Percentiles rank a stretch among this genome's conserved stretches.
Evolutionary conservation across 2,113 vertebrate species (phyloP).

Genomic region (Gasterosteus aculeatus): DNA sequence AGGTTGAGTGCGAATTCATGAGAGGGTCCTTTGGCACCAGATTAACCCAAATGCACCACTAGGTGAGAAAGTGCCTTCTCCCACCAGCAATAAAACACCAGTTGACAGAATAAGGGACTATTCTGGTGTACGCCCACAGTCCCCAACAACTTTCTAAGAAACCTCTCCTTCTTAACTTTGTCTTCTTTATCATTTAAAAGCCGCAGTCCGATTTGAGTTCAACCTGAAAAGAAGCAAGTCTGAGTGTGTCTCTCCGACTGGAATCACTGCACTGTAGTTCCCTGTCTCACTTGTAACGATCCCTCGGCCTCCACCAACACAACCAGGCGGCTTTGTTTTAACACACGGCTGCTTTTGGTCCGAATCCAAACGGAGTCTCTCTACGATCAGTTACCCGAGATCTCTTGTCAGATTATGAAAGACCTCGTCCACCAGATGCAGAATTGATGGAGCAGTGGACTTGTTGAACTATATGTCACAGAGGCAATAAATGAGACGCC

Average conservation of each 20-base stretch:
- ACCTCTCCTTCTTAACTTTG: background rate
- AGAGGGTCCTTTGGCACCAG: background rate
- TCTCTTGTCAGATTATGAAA: constrained; percentile 5
- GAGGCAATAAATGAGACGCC: background rate
- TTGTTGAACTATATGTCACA: background rate
- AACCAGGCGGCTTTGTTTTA: background rate
- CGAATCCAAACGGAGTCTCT: background rate
- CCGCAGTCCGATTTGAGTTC: background rate
- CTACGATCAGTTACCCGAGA: background rate
- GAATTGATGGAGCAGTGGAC: background rate
- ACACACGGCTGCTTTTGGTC: background rate
- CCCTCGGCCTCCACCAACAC: too few relatives aligned
- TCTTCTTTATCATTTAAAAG: background rate
- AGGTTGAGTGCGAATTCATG: background rate
- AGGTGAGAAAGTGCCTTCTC: background rate
- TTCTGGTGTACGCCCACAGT: background rate
- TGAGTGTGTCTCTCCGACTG: background rate
- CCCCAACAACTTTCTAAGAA: background rate
- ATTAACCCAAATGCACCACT: background rate
- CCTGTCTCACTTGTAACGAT: too few relatives aligned
- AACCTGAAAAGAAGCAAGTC: background rate
- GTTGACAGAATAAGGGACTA: background rate
- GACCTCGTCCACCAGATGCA: background rate
- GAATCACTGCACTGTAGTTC: background rate
- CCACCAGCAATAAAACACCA: background rate